Evolutionary conservation across 2,888 invertebrate species (phyloP).

Genomic region (Nephrotoma guestfalica): DNA sequence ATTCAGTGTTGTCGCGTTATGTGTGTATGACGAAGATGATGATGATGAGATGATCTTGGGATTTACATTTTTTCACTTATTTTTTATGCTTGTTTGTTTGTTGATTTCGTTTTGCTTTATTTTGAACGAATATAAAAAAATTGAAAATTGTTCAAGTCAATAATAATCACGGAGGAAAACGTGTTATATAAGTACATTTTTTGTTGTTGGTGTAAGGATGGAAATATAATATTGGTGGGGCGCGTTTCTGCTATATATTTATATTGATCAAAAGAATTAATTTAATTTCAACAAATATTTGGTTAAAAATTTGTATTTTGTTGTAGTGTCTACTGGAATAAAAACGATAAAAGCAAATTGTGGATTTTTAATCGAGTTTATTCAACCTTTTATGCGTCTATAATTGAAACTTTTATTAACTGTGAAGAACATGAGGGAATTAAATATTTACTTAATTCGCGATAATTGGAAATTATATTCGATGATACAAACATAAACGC

Average conservation of each 20-base stretch:
- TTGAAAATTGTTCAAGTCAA: background rate
- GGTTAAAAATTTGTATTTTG: background rate
- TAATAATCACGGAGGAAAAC: background rate
- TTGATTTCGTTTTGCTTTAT: background rate
- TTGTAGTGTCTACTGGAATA: background rate
- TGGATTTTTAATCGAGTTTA: background rate
- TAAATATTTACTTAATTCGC: background rate
- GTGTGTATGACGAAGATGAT: background rate
- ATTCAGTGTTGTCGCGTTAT: background rate
- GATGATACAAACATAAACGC: background rate
- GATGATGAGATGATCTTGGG: background rate
- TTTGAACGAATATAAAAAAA: background rate
- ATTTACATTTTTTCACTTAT: background rate
- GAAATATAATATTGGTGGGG: background rate
- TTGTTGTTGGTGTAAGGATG: background rate
- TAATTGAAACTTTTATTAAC: background rate
- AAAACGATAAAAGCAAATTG: background rate
- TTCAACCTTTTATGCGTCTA: background rate
- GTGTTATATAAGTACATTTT: background rate
- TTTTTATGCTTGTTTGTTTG: background rate
- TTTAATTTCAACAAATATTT: background rate
- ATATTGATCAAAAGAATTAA: background rate
- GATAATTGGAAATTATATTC: background rate
- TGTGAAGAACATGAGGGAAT: background rate
- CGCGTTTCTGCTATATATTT: background rate